These are phyloP conservation scores for Macrosoma leucophasiata DNA, from an alignment of 2,888 invertebrate species.

Conservation along the genomic window DNA sequence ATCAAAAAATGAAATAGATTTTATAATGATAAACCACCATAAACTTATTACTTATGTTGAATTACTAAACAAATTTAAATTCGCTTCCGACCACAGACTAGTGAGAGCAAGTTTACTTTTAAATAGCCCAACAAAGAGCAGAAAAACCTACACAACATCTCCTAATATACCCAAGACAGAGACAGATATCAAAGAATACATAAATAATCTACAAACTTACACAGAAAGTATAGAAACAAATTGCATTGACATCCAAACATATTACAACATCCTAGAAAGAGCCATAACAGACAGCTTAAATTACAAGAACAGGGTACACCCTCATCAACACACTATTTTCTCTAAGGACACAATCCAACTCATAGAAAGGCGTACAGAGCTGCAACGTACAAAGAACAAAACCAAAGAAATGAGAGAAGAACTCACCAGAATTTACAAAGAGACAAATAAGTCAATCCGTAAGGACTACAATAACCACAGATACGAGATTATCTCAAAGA, in stretches of 20 bases:
- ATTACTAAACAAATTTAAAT: constrained; percentile 6
- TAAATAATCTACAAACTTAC: neutral
- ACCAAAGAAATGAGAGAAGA: constrained; percentile 14
- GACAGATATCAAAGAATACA: neutral
- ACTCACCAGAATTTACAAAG: constrained; percentile 12
- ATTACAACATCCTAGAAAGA: constrained; percentile 10
- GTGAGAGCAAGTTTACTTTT: constrained; percentile 6
- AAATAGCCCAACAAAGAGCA: constrained; percentile 3
- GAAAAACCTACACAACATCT: neutral
- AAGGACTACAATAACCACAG: constrained; percentile 16
- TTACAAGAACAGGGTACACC: constrained; percentile 5
- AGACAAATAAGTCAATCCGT: constrained; percentile 10
- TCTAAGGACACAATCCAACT: constrained; percentile 5
- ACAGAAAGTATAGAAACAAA: constrained; percentile 5
- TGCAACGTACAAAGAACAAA: constrained; percentile 11
- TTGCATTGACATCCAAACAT: constrained; percentile 10
- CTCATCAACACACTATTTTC: constrained; percentile 7
- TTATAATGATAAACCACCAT: constrained; percentile 3
- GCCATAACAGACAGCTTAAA: constrained; percentile 7
- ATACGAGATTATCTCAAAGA: neutral
- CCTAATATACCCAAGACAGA: neutral
- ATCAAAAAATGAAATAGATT: constrained; percentile 14
- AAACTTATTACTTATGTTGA: constrained; percentile 10
- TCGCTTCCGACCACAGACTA: constrained; percentile 10
- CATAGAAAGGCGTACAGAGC: constrained; percentile 10